Conservation (phyloP, 2,113 vertebrate genomes). For the Smithornis capensis region DNA sequence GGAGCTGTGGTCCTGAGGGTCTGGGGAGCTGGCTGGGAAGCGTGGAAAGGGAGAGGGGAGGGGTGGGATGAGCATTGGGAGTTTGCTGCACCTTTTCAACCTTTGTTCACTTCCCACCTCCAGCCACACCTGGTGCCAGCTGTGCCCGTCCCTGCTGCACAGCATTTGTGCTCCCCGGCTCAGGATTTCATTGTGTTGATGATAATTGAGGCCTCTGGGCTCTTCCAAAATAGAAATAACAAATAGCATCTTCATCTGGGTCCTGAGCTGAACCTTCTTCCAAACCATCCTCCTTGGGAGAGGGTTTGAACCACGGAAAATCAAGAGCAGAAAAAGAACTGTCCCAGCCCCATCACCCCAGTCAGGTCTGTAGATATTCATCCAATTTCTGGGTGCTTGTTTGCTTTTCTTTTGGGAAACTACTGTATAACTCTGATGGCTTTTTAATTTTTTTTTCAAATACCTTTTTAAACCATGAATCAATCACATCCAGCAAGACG, state of each 20-base stretch:
- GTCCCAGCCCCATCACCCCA: not conserved
- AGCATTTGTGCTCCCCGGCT: not conserved
- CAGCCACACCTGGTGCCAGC: not conserved
- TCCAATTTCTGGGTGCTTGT: accelerated
- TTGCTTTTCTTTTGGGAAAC: not conserved
- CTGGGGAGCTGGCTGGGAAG: not conserved
- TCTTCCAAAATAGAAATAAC: not conserved
- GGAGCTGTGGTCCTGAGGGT: not conserved
- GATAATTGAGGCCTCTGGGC: not conserved
- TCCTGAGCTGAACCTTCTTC: not conserved
- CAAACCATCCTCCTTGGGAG: not conserved
- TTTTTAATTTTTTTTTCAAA: no score
- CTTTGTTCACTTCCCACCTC: not conserved
- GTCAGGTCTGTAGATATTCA: not conserved
- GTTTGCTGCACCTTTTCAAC: not conserved
- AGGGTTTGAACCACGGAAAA: not conserved
- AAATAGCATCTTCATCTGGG: not conserved
- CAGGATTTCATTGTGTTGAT: accelerated
- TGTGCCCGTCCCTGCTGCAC: not conserved
- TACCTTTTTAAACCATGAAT: not conserved
- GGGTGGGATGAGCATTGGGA: not conserved
- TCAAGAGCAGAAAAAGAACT: not conserved
- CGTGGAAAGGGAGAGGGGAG: not conserved
- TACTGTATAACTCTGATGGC: not conserved
- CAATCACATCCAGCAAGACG: not conserved